phyloP scores from a whole-genome alignment of 1,140 invertebrate genomes.

The Rhopalosiphum maidis region DNA sequence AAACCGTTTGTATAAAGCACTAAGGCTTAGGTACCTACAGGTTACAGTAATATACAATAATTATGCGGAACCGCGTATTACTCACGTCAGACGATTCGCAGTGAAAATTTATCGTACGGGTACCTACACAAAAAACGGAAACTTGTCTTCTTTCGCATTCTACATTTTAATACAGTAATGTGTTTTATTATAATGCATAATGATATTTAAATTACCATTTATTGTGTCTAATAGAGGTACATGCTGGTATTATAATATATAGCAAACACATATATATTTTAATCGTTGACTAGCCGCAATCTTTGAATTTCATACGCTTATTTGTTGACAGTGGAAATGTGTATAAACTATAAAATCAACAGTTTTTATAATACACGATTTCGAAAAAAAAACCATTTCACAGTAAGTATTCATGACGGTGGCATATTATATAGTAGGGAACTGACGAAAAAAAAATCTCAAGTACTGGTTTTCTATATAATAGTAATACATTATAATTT shows the following conservation, averaged over 20 bases:
- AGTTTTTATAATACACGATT: neutral
- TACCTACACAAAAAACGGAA: neutral
- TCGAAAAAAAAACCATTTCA: neutral
- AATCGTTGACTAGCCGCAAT: neutral
- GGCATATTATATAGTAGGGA: neutral
- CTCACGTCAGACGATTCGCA: neutral
- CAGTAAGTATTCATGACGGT: neutral
- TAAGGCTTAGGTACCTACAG: neutral
- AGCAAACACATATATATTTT: neutral
- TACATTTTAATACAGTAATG: neutral
- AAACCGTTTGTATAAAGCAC: neutral
- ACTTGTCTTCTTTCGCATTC: neutral
- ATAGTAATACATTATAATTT: neutral
- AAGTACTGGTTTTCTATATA: neutral
- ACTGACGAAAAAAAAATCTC: neutral
- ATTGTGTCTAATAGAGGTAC: neutral
- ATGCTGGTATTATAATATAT: neutral
- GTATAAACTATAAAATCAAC: neutral
- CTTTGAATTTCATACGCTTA: neutral
- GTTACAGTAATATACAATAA: neutral
- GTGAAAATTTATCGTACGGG: neutral
- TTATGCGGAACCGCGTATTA: neutral
- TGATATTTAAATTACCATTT: neutral
- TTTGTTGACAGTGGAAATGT: neutral
- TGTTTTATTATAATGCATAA: neutral